Percentiles rank a stretch among this genome's conserved stretches.
phyloP scores from a whole-genome alignment of 2,888 invertebrate genomes.

The Chymomyza caudatula region DNA sequence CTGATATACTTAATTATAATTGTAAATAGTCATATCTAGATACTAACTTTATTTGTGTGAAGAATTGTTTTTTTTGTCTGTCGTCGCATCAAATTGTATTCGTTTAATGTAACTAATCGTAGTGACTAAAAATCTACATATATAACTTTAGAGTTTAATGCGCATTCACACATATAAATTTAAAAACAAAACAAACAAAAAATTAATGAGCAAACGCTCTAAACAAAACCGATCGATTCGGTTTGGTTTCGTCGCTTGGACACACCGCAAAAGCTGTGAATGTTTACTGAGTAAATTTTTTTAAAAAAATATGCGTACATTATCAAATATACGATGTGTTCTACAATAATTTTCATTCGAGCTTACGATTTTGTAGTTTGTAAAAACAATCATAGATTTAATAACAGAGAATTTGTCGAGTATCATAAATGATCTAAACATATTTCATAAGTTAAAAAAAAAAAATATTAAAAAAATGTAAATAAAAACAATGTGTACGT shows the following conservation, averaged over 20 bases:
- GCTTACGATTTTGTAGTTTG: not conserved
- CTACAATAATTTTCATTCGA: not conserved
- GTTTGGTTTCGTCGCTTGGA: conserved; percentile 46
- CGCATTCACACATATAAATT: conserved; percentile 51
- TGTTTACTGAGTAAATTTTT: conserved; percentile 70
- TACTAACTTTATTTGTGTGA: conserved; percentile 10
- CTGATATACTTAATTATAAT: not conserved
- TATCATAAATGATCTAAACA: not conserved
- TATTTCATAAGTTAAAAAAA: conserved; percentile 17
- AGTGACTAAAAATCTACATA: conserved; percentile 52
- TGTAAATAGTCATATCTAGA: conserved; percentile 50
- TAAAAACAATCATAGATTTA: not conserved
- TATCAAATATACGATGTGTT: too few species aligned
- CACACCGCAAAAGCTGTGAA: conserved; percentile 62
- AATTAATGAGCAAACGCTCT: not conserved
- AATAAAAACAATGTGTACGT: not conserved
- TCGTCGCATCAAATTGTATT: conserved; percentile 40
- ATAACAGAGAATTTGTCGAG: not conserved
- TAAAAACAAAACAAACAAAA: conserved; percentile 2
- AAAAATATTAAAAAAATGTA: not conserved
- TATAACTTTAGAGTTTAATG: not conserved
- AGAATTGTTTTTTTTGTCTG: conserved; percentile 14
- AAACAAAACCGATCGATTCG: conserved; percentile 24
- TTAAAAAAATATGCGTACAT: conserved; percentile 21
- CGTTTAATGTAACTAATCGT: conserved; percentile 46